phyloP scores from a whole-genome alignment of 2,113 vertebrate species.

The Leptosomus discolor region DNA sequence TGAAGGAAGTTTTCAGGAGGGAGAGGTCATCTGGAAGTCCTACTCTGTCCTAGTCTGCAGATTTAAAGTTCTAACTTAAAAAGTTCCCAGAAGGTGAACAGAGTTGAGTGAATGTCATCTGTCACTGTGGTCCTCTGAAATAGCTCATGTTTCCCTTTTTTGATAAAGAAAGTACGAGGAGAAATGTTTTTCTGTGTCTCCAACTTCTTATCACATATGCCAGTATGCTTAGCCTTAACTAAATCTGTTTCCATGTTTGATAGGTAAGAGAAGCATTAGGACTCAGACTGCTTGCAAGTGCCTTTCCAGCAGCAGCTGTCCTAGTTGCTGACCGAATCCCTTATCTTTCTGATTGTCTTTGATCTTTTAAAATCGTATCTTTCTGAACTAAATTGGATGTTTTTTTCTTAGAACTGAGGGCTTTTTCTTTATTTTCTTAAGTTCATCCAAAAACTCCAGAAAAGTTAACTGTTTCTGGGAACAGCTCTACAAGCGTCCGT shows the following conservation, averaged over 20 bases:
- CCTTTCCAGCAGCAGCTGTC: neutral
- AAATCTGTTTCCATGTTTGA: neutral
- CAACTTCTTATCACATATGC: neutral
- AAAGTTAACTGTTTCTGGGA: constrained; percentile 52
- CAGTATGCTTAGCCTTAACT: neutral
- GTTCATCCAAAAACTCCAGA: constrained; percentile 69
- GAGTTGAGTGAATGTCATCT: neutral
- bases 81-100: neutral
- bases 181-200: neutral
- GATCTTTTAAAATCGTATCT: neutral
- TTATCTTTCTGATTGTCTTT: neutral
- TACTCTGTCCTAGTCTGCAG: neutral
- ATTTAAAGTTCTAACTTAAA: neutral
- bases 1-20: neutral
- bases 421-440: constrained; percentile 44
- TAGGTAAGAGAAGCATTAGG: neutral
- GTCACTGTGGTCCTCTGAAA: neutral
- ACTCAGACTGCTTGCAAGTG: neutral
- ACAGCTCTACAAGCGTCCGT: constrained; percentile 40
- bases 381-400: neutral
- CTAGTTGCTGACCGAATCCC: neutral
- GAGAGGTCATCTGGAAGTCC: neutral
- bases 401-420: neutral
- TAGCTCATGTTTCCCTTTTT: neutral
- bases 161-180: neutral